These are phyloP conservation scores for Hippocampus comes DNA, from an alignment of 2,113 vertebrate genomes.

Conservation along the genomic window DNA sequence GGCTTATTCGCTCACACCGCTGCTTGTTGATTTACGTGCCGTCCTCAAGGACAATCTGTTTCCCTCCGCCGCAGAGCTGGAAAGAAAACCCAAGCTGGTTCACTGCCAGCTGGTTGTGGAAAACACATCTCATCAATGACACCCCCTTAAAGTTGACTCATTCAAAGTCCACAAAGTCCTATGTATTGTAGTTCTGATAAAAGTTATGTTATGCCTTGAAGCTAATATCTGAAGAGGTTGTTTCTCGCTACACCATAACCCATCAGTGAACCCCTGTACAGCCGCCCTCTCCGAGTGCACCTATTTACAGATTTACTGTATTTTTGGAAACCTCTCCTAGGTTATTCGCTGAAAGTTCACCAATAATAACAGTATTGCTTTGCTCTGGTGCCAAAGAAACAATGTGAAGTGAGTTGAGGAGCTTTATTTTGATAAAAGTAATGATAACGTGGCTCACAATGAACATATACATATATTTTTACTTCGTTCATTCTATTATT, in stretches of 20 bases:
- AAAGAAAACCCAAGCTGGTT: slow-evolving; percentile 37
- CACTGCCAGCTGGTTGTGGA: slow-evolving; percentile 45
- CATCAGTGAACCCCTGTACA: no score
- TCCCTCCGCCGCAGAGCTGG: slow-evolving; percentile 25
- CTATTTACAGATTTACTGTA: no score
- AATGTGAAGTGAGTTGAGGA: no score
- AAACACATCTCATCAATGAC: slow-evolving; percentile 1
- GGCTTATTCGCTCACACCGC: slow-evolving; percentile 47
- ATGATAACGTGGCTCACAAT: no score
- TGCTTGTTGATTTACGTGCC: slow-evolving; percentile 62
- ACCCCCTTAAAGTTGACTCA: slow-evolving; percentile 3
- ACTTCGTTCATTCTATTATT: background rate
- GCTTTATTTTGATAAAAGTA: no score
- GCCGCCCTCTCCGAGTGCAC: no score
- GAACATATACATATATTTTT: background rate
- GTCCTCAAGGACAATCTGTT: slow-evolving; percentile 59
- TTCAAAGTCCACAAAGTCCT: slow-evolving; percentile 12
- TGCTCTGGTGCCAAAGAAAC: no score
- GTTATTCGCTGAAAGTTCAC: no score
- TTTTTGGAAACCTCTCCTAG: no score
- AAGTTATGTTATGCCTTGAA: background rate
- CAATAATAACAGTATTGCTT: no score
- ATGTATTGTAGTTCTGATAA: background rate
- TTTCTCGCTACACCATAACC: no score
- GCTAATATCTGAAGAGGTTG: background rate